These are phyloP conservation scores for Suncus etruscus DNA, from an alignment of 2,113 vertebrate species.

Conservation along the genomic window DNA sequence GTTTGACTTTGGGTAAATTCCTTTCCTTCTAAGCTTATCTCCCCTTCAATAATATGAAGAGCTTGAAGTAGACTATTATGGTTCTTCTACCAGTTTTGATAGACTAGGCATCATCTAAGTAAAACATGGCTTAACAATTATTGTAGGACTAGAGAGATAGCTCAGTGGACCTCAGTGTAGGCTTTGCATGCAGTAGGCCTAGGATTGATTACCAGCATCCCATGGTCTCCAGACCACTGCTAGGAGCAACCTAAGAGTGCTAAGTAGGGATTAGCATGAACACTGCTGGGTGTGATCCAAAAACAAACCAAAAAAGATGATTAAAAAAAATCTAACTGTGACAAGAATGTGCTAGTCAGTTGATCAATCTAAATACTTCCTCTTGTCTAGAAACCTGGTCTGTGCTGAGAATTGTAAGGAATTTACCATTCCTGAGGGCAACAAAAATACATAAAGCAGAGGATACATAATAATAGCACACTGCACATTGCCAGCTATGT, in stretches of 20 bases:
- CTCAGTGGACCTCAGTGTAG: too few species aligned
- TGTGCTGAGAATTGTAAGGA: not conserved
- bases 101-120: constrained; percentile 27
- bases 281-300: too few species aligned
- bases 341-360: not conserved
- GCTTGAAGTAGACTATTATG: not conserved
- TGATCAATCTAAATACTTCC: not conserved
- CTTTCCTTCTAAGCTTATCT: constrained; percentile 42
- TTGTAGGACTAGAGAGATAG: too few species aligned
- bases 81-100: not conserved
- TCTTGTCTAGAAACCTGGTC: constrained; percentile 8
- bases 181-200: too few species aligned
- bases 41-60: constrained; percentile 37
- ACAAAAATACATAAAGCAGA: too few species aligned
- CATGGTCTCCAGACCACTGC: too few species aligned
- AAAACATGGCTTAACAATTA: constrained; percentile 31
- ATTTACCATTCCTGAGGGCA: not conserved
- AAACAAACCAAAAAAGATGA: not conserved
- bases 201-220: too few species aligned
- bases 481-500: not conserved
- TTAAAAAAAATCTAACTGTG: constrained; percentile 19
- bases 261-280: too few species aligned
- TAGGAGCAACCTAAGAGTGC: too few species aligned
- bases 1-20: constrained; percentile 56
- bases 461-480: not conserved